phyloP scores from a whole-genome alignment of 2,797 vertebrate species.

The Melanogrammus aeglefinus region DNA sequence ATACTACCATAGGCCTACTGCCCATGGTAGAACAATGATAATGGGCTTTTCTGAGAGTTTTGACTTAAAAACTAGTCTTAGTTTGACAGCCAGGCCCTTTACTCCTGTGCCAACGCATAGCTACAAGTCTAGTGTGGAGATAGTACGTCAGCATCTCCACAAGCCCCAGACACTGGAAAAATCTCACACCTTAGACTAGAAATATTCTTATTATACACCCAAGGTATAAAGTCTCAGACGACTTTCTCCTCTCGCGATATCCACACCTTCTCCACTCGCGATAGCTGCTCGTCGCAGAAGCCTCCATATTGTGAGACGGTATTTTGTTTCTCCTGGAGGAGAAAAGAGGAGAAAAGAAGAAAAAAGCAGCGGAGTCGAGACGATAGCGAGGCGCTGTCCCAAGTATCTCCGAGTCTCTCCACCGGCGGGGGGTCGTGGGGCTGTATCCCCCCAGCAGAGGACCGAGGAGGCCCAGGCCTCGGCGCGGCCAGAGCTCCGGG shows the following conservation, averaged over 20 bases:
- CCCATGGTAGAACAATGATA: too few relatives aligned
- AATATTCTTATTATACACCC: neutral
- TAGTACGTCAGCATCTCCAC: too few relatives aligned
- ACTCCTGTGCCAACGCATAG: too few relatives aligned
- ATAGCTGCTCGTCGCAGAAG: conserved; percentile 1
- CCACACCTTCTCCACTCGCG: neutral
- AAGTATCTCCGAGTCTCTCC: neutral
- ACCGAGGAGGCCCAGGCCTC: neutral
- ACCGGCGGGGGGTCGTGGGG: neutral
- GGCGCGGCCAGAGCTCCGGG: neutral
- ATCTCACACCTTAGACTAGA: neutral
- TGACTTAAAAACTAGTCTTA: too few relatives aligned
- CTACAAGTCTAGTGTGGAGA: too few relatives aligned
- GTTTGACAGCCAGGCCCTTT: too few relatives aligned
- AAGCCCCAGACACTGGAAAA: neutral
- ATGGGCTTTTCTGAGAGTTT: too few relatives aligned
- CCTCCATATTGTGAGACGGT: conserved; percentile 2
- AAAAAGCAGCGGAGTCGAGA: neutral
- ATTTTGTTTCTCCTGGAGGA: conserved; percentile 4
- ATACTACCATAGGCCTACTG: too few relatives aligned
- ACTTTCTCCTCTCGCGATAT: neutral
- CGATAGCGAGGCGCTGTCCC: neutral
- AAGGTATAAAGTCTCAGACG: neutral
- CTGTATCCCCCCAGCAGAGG: neutral
- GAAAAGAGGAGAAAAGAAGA: conserved; percentile 1